phyloP scores from a whole-genome alignment of 2,113 vertebrate genomes.

The Himantopus leucocephalus region DNA sequence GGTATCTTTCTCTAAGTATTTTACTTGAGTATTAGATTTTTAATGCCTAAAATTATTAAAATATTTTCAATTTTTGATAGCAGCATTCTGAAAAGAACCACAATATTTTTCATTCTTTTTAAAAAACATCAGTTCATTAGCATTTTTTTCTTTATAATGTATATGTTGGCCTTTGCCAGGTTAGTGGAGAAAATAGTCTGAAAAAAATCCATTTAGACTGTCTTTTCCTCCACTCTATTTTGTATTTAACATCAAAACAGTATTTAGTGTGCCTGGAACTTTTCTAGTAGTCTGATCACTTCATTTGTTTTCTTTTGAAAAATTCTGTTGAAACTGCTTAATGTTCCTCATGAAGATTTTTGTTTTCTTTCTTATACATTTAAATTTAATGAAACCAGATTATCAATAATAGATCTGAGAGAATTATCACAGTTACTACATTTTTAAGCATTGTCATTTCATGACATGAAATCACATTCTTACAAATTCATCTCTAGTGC shows the following conservation, averaged over 20 bases:
- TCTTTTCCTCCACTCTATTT: not conserved
- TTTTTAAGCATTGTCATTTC: slow-evolving; percentile 1
- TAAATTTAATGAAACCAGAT: not conserved
- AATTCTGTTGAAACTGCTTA: not conserved
- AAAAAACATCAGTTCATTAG: not conserved
- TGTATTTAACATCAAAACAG: not conserved
- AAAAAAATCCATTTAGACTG: not conserved
- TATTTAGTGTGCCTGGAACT: not conserved
- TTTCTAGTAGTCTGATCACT: not conserved
- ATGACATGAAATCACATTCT: not conserved
- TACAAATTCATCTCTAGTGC: not conserved
- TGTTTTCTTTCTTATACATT: not conserved
- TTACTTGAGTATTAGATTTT: not conserved
- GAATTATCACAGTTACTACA: not conserved
- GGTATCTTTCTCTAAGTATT: not conserved
- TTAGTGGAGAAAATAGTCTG: not conserved
- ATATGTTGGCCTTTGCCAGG: not conserved
- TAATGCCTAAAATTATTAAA: not conserved
- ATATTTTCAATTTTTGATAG: not conserved
- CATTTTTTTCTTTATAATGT: not conserved
- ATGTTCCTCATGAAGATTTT: not conserved
- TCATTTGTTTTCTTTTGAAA: slow-evolving; percentile 5
- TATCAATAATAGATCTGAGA: not conserved
- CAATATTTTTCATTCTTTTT: not conserved
- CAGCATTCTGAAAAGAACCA: not conserved